Evolutionary conservation across 2,888 invertebrate species (phyloP), one percentile per base, ranked within the genome.

Genomic region (Erannis defoliaria): DNA sequence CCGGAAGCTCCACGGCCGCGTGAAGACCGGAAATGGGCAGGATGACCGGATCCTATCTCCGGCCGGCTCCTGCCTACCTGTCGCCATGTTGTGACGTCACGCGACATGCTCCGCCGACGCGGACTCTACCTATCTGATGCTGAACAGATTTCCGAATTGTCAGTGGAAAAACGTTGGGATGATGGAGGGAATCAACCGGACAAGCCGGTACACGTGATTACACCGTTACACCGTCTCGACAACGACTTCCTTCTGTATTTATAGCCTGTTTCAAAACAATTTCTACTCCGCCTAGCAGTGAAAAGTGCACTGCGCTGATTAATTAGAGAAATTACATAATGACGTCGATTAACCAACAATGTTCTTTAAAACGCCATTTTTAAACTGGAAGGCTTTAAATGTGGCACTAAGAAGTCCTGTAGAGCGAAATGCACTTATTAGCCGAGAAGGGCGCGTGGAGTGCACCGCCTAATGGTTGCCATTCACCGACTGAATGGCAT

Each of bases 11-110:
- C 92, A 93, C 90, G 91, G 90, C 90, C 90, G 91, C 90, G 91
- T 93, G 93, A 93, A 93, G 92, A 92, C 93, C 92, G 93, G 93
- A 92, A 92, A 93, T 93, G 93, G 92, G 84, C 92, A 93, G 92
- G 92, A 92, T 93, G 93, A 92, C 93, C 93, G 93, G 91, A 93
- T 92, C 90, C 92, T 92, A 93, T 93, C 93, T 92, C 90, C 89
- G 88, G 74, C 76, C 74, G 74, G 73, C 88, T 88, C 82, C 86
- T 86, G 86, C 85, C 89, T 89, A 88, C 90, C 90, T 88, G 87
- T 82, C 77, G 84, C 85, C 90, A 88, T 90, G 89, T 89, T 89
- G 88, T 90, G 88, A 91, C 88, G 89, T 91, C 90, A 89, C 84
- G 75, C 85, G 75, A 70, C 73, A 66, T 63, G 68, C 60, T 70